phyloP scores from a whole-genome alignment of 2,797 vertebrate genomes.

The Halcyon leucocephala region DNA sequence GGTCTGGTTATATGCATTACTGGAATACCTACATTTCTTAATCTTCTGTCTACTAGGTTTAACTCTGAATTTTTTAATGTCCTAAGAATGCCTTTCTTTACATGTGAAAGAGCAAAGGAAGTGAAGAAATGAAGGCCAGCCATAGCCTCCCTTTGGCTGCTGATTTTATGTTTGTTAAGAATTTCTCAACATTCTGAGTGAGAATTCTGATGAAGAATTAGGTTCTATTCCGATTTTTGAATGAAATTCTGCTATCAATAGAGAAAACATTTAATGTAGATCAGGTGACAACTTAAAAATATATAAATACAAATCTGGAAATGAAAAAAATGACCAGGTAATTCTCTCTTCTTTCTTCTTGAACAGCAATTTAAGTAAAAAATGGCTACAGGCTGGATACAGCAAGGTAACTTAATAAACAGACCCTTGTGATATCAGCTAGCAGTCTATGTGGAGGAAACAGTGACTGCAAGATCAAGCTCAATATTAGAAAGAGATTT shows the following conservation, averaged over 20 bases:
- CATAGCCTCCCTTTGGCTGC: neutral
- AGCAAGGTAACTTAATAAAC: neutral
- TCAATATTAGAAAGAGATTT: neutral
- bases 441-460: neutral
- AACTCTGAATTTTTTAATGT: neutral
- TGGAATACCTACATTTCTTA: neutral
- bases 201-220: neutral
- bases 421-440: neutral
- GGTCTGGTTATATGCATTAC: neutral
- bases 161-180: neutral
- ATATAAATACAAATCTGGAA: neutral
- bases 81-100: neutral
- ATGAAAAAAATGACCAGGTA: neutral
- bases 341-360: neutral
- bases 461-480: neutral
- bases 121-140: neutral
- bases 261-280: neutral
- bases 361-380: neutral
- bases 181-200: neutral
- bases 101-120: neutral
- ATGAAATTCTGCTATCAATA: neutral
- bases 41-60: neutral
- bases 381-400: neutral
- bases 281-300: neutral
- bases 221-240: neutral